Conservation (phyloP, 2,888 invertebrate species). For the Drosophila mettleri region DNA sequence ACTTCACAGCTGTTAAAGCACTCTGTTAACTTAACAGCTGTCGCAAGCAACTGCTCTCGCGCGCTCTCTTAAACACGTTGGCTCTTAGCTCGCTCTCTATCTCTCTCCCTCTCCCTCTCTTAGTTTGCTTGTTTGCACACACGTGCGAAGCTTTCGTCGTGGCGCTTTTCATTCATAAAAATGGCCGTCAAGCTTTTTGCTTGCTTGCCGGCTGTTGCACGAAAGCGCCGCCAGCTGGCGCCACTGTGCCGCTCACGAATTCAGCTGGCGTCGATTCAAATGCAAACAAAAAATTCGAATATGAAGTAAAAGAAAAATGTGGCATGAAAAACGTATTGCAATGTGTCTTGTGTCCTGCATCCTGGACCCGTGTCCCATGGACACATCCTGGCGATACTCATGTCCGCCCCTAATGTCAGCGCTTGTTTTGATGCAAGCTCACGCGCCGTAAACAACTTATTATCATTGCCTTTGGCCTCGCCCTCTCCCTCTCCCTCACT, state of each 20-base stretch:
- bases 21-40: conserved; percentile 48
- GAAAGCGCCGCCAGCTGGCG: conserved; percentile 73
- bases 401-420: conserved; percentile 81
- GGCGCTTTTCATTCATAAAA: conserved; percentile 80
- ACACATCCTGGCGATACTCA: conserved; percentile 53
- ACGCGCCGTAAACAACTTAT: conserved; percentile 82
- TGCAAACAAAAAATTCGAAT: conserved; percentile 13
- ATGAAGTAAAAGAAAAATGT: not conserved
- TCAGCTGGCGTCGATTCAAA: conserved; percentile 6
- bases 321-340: conserved; percentile 42
- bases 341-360: conserved; percentile 38
- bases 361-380: conserved; percentile 29
- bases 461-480: conserved; percentile 67
- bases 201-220: conserved; percentile 49
- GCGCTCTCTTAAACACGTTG: conserved; percentile 10
- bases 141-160: conserved; percentile 50
- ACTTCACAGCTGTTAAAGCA: conserved; percentile 54
- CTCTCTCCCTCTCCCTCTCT: conserved; percentile 9
- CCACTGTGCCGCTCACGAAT: conserved; percentile 48
- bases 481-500: not conserved
- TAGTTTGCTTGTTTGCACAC: conserved; percentile 19
- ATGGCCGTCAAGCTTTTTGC: conserved; percentile 72
- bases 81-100: conserved; percentile 6
- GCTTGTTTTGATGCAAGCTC: conserved; percentile 81
- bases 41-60: not conserved